Conservation (phyloP, 2,797 vertebrate genomes). For the Takifugu ocellatus region DNA sequence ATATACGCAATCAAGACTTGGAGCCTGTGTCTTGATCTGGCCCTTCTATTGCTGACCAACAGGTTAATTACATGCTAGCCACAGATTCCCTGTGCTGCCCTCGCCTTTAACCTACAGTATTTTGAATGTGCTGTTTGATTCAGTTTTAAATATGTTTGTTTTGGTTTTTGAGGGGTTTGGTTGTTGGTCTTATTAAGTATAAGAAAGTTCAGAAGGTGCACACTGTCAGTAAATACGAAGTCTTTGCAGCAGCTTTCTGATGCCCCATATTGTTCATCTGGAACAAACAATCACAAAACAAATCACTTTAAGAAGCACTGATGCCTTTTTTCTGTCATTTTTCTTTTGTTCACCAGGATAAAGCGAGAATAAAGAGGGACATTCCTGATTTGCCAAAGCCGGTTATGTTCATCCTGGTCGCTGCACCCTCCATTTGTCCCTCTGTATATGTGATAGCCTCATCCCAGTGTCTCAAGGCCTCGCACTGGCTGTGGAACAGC, state of each 20-base stretch:
- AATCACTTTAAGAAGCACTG: neutral
- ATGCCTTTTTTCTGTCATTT: conserved; percentile 6
- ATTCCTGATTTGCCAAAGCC: neutral
- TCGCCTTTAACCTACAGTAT: conserved; percentile 16
- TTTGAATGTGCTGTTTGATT: too few relatives aligned
- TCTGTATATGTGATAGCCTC: conserved; percentile 14
- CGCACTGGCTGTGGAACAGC: conserved; percentile 65
- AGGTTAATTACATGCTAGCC: conserved; percentile 66
- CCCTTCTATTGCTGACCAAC: conserved; percentile 43
- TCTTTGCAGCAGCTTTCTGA: too few relatives aligned
- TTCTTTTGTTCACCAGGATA: conserved; percentile 43
- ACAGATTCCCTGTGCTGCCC: conserved; percentile 34
- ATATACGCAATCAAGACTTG: too few relatives aligned
- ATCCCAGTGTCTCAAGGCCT: conserved; percentile 41
- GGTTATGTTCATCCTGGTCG: conserved; percentile 13
- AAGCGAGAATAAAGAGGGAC: conserved; percentile 10
- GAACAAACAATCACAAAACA: conserved; percentile 11
- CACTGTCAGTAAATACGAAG: too few relatives aligned
- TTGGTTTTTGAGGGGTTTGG: too few relatives aligned
- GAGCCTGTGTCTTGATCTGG: conserved; percentile 2
- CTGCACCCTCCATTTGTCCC: conserved; percentile 18
- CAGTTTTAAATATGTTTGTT: too few relatives aligned
- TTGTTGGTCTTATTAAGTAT: too few relatives aligned
- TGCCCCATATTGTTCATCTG: too few relatives aligned
- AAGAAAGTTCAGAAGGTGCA: too few relatives aligned